A percentile compares a stretch with the other conserved stretches of the same genome.
Conservation (phyloP, 2,797 vertebrate genomes). For the Simalia tracyae region DNA sequence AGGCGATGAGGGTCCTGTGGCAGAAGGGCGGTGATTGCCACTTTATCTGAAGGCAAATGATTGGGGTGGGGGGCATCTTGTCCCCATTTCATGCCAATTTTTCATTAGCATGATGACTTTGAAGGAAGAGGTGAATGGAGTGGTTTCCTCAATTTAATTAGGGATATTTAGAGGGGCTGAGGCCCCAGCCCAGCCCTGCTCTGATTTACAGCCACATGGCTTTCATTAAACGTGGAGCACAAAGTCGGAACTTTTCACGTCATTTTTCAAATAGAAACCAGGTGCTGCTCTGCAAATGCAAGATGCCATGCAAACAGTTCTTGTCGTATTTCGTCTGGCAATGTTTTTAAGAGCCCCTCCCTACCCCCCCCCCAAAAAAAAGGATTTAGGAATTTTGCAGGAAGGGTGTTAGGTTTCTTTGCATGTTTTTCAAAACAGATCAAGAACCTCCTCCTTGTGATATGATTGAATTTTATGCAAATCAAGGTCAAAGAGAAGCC, state of each 20-base stretch:
- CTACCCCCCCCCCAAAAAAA: background rate
- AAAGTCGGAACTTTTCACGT: constrained; percentile 49
- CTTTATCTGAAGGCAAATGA: background rate
- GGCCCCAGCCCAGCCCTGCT: constrained; percentile 31
- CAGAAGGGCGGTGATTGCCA: background rate
- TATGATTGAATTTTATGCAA: constrained; percentile 11
- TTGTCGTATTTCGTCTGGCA: constrained; percentile 39
- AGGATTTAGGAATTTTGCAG: background rate
- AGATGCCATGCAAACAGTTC: constrained; percentile 38
- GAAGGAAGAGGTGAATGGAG: constrained; percentile 18
- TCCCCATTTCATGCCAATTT: constrained; percentile 33
- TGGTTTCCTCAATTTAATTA: constrained; percentile 47
- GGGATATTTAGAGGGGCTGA: constrained; percentile 34
- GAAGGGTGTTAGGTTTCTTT: constrained; percentile 24
- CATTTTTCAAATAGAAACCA: constrained; percentile 59
- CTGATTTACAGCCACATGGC: constrained; percentile 49
- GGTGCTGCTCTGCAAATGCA: constrained; percentile 36
- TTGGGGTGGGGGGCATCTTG: background rate
- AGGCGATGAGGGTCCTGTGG: background rate
- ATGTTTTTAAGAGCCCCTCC: background rate
- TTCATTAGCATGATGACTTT: constrained; percentile 42
- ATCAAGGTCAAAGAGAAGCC: background rate
- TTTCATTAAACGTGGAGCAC: constrained; percentile 59
- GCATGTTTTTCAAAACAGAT: constrained; percentile 33
- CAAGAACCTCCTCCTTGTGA: background rate